A percentile compares a stretch with the other conserved stretches of the same genome.
Conservation (phyloP, 2,797 vertebrate genomes). For the Salmo trutta region DNA sequence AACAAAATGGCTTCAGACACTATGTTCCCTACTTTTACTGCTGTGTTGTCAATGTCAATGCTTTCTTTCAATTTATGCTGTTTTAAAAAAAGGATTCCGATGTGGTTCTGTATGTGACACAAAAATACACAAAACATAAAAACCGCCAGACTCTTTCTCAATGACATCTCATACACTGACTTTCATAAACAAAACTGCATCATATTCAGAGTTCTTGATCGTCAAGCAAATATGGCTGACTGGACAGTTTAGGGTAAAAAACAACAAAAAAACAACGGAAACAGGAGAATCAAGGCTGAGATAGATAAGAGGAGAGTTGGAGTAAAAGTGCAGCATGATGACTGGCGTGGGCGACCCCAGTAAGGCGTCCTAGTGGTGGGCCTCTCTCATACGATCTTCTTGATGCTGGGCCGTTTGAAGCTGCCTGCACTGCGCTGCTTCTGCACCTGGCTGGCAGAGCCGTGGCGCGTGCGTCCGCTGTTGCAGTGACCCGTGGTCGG, state of each 20-base stretch:
- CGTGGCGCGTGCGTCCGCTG: conserved; percentile 91
- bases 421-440: conserved; percentile 97
- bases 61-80: background rate
- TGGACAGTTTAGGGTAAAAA: background rate
- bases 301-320: conserved; percentile 3
- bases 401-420: conserved; percentile 97
- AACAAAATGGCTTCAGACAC: conserved; percentile 5
- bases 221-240: conserved; percentile 7
- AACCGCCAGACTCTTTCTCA: background rate
- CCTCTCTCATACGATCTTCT: conserved; percentile 92
- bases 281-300: background rate
- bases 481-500: conserved; percentile 89
- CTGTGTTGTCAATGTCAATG: conserved; percentile 4
- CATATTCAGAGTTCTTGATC: conserved; percentile 11
- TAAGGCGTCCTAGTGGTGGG: background rate
- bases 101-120: background rate
- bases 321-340: conserved; percentile 77
- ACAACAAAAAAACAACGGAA: background rate
- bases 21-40: background rate
- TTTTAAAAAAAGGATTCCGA: background rate
- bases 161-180: background rate
- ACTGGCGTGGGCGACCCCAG: conserved; percentile 38
- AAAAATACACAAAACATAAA: background rate
- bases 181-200: background rate
- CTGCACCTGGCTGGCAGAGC: conserved; percentile 97